Conservation (phyloP, 1,140 invertebrate species). For the Caenorhabditis remanei region DNA sequence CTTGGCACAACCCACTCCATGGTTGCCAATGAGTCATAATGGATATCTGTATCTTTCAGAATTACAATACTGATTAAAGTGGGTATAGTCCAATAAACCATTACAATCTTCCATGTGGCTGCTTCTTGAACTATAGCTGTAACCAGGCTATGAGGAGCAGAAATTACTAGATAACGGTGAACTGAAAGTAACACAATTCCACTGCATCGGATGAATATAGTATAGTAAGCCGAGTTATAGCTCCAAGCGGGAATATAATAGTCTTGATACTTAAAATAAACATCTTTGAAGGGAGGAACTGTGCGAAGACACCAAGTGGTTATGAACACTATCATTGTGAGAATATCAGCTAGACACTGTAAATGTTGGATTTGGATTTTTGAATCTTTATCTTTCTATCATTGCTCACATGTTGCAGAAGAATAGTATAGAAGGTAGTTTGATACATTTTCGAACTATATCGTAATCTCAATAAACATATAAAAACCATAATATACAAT, state of each 20-base stretch:
- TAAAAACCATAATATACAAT: background rate
- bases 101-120: background rate
- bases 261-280: slow-evolving; percentile 30
- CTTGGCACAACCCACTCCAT: background rate
- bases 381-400: too few relatives aligned
- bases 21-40: background rate
- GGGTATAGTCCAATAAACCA: slow-evolving; percentile 13
- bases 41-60: slow-evolving; percentile 13
- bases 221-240: slow-evolving; percentile 24
- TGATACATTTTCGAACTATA: slow-evolving; percentile 2
- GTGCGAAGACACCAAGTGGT: slow-evolving; percentile 1
- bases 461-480: slow-evolving; percentile 20
- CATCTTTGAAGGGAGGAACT: slow-evolving; percentile 6
- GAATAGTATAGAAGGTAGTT: slow-evolving; percentile 26
- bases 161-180: slow-evolving; percentile 26
- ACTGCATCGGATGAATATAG: background rate
- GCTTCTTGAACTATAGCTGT: slow-evolving; percentile 33
- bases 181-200: slow-evolving; percentile 38
- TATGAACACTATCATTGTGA: slow-evolving; percentile 3
- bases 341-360: slow-evolving; percentile 19
- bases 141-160: background rate
- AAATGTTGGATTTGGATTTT: background rate
- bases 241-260: slow-evolving; percentile 16
- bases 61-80: background rate
- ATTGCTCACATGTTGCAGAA: slow-evolving; percentile 14